phyloP scores from a whole-genome alignment of 2,888 invertebrate genomes.

The Troides aeacus region DNA sequence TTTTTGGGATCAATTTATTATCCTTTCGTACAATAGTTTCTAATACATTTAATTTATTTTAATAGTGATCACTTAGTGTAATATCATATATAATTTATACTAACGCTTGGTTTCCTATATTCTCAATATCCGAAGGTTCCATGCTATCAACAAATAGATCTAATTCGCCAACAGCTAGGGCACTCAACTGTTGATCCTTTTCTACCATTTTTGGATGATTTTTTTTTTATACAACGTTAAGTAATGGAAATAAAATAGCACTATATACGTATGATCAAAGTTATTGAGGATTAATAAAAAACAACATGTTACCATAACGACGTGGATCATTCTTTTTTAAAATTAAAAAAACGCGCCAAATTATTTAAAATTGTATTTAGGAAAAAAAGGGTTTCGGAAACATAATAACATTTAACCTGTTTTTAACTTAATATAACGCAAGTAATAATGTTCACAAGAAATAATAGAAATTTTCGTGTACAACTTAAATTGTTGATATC shows the following conservation, averaged over 20 bases:
- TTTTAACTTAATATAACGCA: background rate
- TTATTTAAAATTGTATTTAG: background rate
- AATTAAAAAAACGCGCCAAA: slow-evolving; percentile 19
- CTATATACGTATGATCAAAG: background rate
- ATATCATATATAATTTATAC: slow-evolving; percentile 24
- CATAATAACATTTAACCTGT: background rate
- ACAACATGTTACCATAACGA: slow-evolving; percentile 45
- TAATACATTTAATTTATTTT: too few relatives aligned
- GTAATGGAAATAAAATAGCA: background rate
- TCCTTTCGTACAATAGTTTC: too few relatives aligned
- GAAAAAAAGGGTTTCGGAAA: background rate
- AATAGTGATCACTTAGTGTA: too few relatives aligned
- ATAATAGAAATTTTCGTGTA: background rate
- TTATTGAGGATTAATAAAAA: background rate
- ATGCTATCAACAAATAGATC: slow-evolving; percentile 88
- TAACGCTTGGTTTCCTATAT: slow-evolving; percentile 82
- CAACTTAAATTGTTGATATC: slow-evolving; percentile 1
- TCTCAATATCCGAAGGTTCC: slow-evolving; percentile 82
- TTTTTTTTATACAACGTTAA: background rate
- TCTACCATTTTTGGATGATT: slow-evolving; percentile 66
- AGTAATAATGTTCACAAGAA: background rate
- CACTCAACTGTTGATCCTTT: slow-evolving; percentile 69
- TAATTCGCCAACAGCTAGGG: slow-evolving; percentile 84
- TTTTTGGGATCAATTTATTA: too few relatives aligned
- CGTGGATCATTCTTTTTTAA: slow-evolving; percentile 35